Percentiles rank a stretch among this genome's conserved stretches.
These are phyloP conservation scores for Elymnias hypermnestra DNA, from an alignment of 1,140 invertebrate species.

Conservation along the genomic window DNA sequence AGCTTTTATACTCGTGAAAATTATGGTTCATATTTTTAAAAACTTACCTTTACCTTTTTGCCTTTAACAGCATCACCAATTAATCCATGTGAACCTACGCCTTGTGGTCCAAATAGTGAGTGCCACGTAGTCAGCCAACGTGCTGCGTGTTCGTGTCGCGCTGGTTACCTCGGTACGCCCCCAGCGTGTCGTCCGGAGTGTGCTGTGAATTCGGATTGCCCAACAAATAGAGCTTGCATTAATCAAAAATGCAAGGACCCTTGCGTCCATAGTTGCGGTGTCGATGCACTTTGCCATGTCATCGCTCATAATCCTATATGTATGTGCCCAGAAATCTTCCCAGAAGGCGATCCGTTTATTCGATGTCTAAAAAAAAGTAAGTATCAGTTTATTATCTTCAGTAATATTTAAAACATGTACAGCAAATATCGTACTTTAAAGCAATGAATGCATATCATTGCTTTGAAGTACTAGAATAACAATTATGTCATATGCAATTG, in stretches of 20 bases:
- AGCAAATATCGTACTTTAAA: too few relatives aligned
- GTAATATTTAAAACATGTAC: conserved; percentile 2
- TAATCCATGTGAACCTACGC: conserved; percentile 87
- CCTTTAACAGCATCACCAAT: conserved; percentile 56
- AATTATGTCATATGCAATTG: too few relatives aligned
- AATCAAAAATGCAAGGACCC: conserved; percentile 89
- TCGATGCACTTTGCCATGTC: conserved; percentile 86
- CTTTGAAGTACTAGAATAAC: neutral
- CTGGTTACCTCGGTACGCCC: conserved; percentile 85
- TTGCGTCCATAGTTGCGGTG: conserved; percentile 86
- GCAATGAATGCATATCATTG: too few relatives aligned
- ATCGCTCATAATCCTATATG: conserved; percentile 91
- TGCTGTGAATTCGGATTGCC: conserved; percentile 86
- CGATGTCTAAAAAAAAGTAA: conserved; percentile 84
- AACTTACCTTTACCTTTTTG: too few relatives aligned
- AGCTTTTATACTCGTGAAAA: too few relatives aligned
- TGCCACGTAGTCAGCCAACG: conserved; percentile 83
- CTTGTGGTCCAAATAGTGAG: conserved; percentile 88
- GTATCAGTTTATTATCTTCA: conserved; percentile 2
- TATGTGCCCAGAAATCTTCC: conserved; percentile 83
- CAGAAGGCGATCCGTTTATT: conserved; percentile 88
- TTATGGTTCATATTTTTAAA: too few relatives aligned
- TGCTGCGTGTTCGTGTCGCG: conserved; percentile 87
- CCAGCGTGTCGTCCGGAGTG: conserved; percentile 88
- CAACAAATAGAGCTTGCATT: conserved; percentile 84